Conservation (phyloP, 2,113 vertebrate species). For the Martes martes region DNA sequence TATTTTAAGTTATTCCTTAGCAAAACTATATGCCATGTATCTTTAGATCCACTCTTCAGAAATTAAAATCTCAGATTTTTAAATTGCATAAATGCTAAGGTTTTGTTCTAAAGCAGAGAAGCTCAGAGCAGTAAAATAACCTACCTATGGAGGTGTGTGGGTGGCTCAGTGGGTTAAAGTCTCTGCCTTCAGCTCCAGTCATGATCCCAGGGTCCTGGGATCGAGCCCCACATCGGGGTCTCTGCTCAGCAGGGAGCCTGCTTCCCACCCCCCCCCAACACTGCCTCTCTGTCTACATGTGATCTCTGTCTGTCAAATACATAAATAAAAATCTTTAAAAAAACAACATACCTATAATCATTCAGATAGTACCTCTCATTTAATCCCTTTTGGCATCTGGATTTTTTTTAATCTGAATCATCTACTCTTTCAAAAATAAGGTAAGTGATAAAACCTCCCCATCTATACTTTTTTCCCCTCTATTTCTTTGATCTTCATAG, state of each 20-base stretch:
- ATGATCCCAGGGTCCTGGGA: no score
- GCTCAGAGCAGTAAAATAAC: not conserved
- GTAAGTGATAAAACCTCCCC: not conserved
- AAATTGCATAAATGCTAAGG: not conserved
- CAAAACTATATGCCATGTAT: not conserved
- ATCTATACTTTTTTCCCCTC: not conserved
- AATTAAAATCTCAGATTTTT: not conserved
- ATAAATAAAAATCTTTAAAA: no score
- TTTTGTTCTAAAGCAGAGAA: not conserved
- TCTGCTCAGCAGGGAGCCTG: no score
- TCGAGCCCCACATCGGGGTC: rapidly evolving
- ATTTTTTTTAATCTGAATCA: not conserved
- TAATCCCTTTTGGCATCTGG: not conserved
- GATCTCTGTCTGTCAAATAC: no score
- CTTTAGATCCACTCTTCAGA: not conserved
- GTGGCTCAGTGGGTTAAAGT: no score
- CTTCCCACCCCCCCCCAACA: no score
- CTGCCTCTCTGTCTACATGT: no score
- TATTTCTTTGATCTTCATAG: not conserved
- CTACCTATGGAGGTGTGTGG: not conserved
- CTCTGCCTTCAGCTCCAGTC: no score
- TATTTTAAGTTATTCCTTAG: not conserved
- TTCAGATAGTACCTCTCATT: not conserved
- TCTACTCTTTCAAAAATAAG: not conserved
- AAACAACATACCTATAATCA: not conserved